These are phyloP conservation scores for Microchrysa polita DNA, from an alignment of 2,888 invertebrate genomes.

Conservation along the genomic window DNA sequence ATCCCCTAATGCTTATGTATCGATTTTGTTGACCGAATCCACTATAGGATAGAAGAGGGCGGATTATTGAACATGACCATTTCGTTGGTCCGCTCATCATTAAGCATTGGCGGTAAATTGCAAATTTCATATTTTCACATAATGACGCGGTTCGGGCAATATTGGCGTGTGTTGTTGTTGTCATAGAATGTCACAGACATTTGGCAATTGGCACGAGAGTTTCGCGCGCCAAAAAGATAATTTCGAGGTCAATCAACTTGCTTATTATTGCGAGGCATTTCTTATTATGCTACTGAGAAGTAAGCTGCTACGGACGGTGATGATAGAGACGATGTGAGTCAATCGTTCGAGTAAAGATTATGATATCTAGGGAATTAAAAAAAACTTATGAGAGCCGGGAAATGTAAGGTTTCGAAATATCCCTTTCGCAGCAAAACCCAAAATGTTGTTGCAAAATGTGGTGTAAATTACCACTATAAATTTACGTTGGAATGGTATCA, in stretches of 20 bases:
- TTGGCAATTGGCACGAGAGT: conserved; percentile 36
- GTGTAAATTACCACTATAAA: too few species aligned
- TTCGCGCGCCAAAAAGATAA: conserved; percentile 34
- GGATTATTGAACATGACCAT: not conserved
- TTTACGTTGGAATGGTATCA: too few species aligned
- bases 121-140: conserved; percentile 25
- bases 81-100: not conserved
- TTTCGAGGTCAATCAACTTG: conserved; percentile 44
- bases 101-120: not conserved
- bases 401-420: too few species aligned
- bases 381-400: too few species aligned
- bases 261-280: conserved; percentile 25
- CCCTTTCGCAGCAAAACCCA: too few species aligned
- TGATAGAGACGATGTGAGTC: too few species aligned
- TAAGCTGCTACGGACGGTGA: too few species aligned
- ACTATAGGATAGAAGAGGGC: conserved; percentile 12
- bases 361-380: too few species aligned
- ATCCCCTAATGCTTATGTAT: not conserved
- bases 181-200: conserved; percentile 19
- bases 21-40: too few species aligned
- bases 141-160: conserved; percentile 2
- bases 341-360: too few species aligned
- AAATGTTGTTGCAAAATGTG: too few species aligned
- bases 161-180: not conserved
- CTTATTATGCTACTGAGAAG: not conserved